These are phyloP conservation scores for Lagenorhynchus albirostris DNA, from an alignment of 2,113 vertebrate species.

Conservation along the genomic window DNA sequence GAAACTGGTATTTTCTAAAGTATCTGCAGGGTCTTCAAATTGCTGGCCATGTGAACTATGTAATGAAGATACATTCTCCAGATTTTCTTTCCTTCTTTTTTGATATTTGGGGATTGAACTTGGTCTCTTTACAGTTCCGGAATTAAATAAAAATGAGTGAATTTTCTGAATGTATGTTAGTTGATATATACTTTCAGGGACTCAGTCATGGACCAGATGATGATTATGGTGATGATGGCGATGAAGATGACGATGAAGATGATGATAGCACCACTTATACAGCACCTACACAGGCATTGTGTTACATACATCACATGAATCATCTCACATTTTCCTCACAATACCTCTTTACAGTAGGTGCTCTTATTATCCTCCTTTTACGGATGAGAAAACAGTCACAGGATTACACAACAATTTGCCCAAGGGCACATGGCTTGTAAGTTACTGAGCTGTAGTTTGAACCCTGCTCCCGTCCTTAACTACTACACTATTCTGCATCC, in stretches of 20 bases:
- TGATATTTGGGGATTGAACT: neutral
- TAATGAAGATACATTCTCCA: neutral
- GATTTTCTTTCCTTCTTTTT: neutral
- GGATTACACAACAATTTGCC: neutral
- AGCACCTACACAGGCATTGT: no score
- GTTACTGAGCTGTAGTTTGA: neutral
- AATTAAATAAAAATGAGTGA: neutral
- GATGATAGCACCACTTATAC: neutral
- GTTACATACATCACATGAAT: neutral
- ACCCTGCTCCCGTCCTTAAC: neutral
- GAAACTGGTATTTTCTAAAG: neutral
- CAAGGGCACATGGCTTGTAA: no score
- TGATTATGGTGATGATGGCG: neutral
- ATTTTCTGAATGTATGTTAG: neutral
- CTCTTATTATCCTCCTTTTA: neutral
- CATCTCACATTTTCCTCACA: neutral
- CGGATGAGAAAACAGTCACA: neutral
- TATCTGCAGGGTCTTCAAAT: neutral
- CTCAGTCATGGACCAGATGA: neutral
- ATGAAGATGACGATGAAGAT: no score
- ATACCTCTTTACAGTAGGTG: neutral
- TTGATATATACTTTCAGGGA: neutral
- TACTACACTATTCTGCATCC: neutral
- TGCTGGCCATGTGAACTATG: neutral
- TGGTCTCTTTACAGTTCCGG: neutral